Base-by-base conservation (phyloP, 2,113 vertebrate species). In the Cryptotis parvus region DNA sequence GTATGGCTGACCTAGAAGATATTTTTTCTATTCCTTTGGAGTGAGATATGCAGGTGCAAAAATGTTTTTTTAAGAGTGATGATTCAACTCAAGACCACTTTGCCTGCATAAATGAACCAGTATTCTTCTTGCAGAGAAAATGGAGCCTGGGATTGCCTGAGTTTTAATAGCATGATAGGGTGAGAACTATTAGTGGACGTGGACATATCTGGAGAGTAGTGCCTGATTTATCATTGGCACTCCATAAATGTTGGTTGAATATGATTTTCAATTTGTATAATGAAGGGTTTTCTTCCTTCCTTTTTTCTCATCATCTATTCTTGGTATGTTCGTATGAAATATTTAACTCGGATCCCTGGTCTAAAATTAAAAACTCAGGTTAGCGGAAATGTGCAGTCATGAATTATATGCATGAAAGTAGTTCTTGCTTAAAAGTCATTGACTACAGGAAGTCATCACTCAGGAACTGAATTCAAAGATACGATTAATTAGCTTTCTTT, bases 341-440 rank as follows among this genome's bases (percentile, higher is more conserved):
- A 96, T 93, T 96, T 92, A 95, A 76, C 72, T 92, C 92, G 43
- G 55, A 78, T 89, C 58, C 70, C 35, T 92, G 18, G 33, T 92
- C 95, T 96, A 96, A 95, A 94, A 96, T 95, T 89, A 93, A 95
- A 91, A 84, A 41, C 69, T 91, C 93, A 93, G 93, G 93, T 95
- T 94, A 84, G 89, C 92, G 86, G 6, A 91, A 82, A 92, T 92
- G 76, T 88, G 68, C n/a, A 61, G 61, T 76, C 91, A 76, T 87
- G 66, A 94, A 49, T 94, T 68, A 90, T 45, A 68, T 3, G 15
- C n/a, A 45, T 43, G 90, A 55, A 68, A 73, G 14, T 58, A 66
- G 27, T 65, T 90, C 88, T 87, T 43, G 31, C 87, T 79, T 55
- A 78, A 52, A n/a, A 69, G 61, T 1, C 4, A 16, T 69, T 81